Conservation (phyloP, 2,888 invertebrate species). For the Anticlea derivata region DNA sequence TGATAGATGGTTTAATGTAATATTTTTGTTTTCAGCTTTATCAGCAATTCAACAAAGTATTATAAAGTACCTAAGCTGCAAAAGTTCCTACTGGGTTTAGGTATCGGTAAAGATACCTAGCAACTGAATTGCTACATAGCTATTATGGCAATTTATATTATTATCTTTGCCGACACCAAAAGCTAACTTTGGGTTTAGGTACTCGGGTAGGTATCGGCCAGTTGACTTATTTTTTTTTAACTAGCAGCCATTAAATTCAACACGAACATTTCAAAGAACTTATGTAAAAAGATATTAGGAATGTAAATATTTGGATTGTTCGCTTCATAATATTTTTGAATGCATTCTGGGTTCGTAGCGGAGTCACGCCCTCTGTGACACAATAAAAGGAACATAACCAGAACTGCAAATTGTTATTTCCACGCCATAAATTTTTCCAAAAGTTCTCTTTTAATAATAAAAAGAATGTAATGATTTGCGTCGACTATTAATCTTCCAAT, state of each 20-base stretch:
- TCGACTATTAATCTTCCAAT: constrained; percentile 75
- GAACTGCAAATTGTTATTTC: constrained; percentile 80
- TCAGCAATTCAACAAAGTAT: too few relatives aligned
- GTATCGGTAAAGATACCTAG: too few relatives aligned
- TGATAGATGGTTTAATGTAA: too few relatives aligned
- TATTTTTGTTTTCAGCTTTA: too few relatives aligned
- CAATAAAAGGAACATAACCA: constrained; percentile 63
- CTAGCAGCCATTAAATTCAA: constrained; percentile 11
- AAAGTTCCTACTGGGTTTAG: too few relatives aligned
- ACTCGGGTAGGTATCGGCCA: too few relatives aligned
- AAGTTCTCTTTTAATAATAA: constrained; percentile 53
- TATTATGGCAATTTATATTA: too few relatives aligned
- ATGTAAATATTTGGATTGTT: constrained; percentile 81
- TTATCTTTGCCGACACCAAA: too few relatives aligned
- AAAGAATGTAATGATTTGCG: constrained; percentile 54
- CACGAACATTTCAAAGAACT: constrained; percentile 33
- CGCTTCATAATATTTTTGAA: constrained; percentile 69
- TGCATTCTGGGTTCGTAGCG: constrained; percentile 46
- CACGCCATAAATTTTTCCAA: constrained; percentile 76
- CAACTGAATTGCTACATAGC: too few relatives aligned
- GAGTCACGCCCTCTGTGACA: constrained; percentile 76
- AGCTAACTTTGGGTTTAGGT: too few relatives aligned
- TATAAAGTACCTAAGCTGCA: too few relatives aligned
- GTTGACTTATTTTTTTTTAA: background rate
- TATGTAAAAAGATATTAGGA: constrained; percentile 54